Evolutionary conservation across 1,140 invertebrate species (phyloP), one percentile per base, ranked within the genome.

Genomic region (Trachymyrmex septentrionalis): DNA sequence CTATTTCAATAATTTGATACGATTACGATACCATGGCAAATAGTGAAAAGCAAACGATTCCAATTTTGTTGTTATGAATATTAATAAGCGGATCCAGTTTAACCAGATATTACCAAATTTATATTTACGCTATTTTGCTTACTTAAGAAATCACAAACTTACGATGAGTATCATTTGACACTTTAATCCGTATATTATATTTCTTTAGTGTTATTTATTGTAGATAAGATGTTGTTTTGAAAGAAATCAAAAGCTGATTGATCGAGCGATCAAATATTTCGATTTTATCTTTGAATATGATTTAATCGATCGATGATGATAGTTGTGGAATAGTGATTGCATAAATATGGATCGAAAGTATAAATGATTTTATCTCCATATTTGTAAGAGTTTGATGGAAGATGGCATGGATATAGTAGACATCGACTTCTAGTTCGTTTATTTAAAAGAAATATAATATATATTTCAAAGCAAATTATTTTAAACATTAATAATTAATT

Each of bases 281-380:
- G 6, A 38, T 38, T 38, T 38, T 38, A 38, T 38, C 34, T 38
- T 66, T 38, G 63, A 66, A 78, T 50, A 38, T n/a, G 59, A 78
- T 64, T 48, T 48, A 2, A 12, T 50, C 7, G 14, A 12, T 50
- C 7, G 14, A 12, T 27, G 27, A 73, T 30, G 30, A 38, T 38
- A 38, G 34, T 38, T 38, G 6, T 57, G 24, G 9, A 61, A 27
- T 24, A 16, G 16, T 7, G n/a, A 2, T 63, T 63, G 16, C 38
- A 48, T 24, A 30, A 34, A 19, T 6, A 9, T 38, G 4, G 64
- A 64, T 64, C 10, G 59, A 78, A 78, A 48, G 24, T 27, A 50
- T 50, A 14, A 12, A 64, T 21, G 38, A 78, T 0, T 64, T 3
- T 38, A 21, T 78, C 0, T 78, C 10, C 19, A 64, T 50, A 64